Percentiles rank a stretch among this genome's conserved stretches.
Conservation (phyloP, 2,797 vertebrate species). For the Cossypha caffra region DNA sequence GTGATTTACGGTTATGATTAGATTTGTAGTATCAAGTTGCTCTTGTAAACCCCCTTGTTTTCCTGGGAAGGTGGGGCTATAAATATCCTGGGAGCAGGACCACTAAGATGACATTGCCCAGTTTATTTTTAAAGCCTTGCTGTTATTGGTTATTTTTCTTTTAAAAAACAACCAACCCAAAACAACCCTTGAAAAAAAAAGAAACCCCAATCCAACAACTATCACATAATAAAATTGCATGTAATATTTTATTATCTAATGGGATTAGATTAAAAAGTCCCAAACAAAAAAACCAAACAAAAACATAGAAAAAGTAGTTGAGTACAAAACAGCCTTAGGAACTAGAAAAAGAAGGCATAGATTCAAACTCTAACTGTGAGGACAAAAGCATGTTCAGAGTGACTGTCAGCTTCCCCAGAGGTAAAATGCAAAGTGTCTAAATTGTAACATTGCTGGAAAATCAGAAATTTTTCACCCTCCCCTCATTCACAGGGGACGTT, state of each 20-base stretch:
- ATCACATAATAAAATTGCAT: constrained; percentile 13
- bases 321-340: background rate
- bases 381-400: constrained; percentile 35
- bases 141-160: background rate
- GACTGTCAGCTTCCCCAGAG: constrained; percentile 45
- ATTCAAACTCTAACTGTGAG: constrained; percentile 66
- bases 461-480: background rate
- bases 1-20: constrained; percentile 8
- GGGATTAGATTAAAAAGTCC: background rate
- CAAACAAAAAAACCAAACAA: background rate
- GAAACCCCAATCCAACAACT: background rate
- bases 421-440: constrained; percentile 11
- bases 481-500: background rate
- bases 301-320: background rate
- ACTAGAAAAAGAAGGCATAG: constrained; percentile 33
- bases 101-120: background rate
- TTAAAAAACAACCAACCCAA: background rate
- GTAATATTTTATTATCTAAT: constrained; percentile 50
- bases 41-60: background rate
- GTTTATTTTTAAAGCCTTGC: background rate
- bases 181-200: background rate
- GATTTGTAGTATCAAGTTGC: background rate
- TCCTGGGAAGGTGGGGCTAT: background rate
- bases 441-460: constrained; percentile 31
- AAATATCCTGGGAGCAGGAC: background rate